These are phyloP conservation scores for Poeciliopsis gracilis DNA, from an alignment of 2,797 vertebrate species.

Conservation along the genomic window DNA sequence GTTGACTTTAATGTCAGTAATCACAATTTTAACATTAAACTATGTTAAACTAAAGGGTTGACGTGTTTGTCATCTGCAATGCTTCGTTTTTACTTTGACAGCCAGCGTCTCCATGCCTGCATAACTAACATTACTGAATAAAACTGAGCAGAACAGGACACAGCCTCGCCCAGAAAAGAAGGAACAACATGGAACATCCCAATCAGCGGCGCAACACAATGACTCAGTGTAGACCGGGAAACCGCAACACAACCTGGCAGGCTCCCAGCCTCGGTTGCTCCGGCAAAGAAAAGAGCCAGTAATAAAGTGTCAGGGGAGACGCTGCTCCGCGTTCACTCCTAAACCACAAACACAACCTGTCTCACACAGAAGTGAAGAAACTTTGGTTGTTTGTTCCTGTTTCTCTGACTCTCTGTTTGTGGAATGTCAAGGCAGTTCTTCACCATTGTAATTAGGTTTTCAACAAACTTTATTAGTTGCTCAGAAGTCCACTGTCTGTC, in stretches of 20 bases:
- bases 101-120: constrained; percentile 15
- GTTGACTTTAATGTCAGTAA: not conserved
- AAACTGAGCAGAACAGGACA: constrained; percentile 21
- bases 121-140: constrained; percentile 37
- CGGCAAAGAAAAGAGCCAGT: not conserved
- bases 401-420: not conserved
- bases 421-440: not conserved
- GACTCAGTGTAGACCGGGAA: constrained; percentile 13
- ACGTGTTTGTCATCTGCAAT: constrained; percentile 14
- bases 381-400: not conserved
- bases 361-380: not conserved
- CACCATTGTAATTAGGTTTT: not conserved
- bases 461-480: not conserved
- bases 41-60: not conserved
- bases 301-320: constrained; percentile 12
- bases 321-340: not conserved
- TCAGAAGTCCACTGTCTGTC: not conserved
- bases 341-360: constrained; percentile 5
- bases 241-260: constrained; percentile 27
- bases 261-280: constrained; percentile 21
- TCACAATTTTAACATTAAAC: not conserved
- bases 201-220: constrained; percentile 29
- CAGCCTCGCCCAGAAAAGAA: constrained; percentile 16
- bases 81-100: constrained; percentile 26
- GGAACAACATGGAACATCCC: constrained; percentile 30